Conservation (phyloP, 2,888 invertebrate genomes). For the Dioctria linearis region DNA sequence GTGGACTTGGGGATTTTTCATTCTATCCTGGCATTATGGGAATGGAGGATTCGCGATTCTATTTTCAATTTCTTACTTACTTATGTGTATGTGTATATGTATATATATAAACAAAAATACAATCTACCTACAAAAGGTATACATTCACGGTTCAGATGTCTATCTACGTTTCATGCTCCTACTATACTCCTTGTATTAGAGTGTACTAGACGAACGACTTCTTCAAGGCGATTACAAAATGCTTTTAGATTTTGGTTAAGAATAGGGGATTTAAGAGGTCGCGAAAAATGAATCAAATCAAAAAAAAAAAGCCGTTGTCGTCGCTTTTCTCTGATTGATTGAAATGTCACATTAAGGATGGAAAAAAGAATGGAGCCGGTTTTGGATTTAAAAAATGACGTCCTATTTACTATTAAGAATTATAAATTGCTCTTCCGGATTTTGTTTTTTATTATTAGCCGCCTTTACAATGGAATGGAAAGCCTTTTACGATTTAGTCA, state of each 20-base stretch:
- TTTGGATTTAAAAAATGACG: slow-evolving; percentile 58
- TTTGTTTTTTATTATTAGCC: neutral
- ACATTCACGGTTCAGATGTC: slow-evolving; percentile 18
- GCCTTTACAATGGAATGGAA: too few species aligned
- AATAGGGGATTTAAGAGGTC: neutral
- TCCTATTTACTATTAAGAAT: slow-evolving; percentile 59
- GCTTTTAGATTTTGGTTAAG: slow-evolving; percentile 32
- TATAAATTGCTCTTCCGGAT: slow-evolving; percentile 56
- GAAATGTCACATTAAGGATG: slow-evolving; percentile 58
- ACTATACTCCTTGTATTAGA: too few species aligned
- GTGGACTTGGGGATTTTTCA: slow-evolving; percentile 16
- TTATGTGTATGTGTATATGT: neutral
- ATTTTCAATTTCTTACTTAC: slow-evolving; percentile 34
- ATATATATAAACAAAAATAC: neutral
- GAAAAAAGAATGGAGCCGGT: slow-evolving; percentile 11
- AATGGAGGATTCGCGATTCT: slow-evolving; percentile 17
- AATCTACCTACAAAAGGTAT: neutral
- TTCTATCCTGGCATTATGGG: slow-evolving; percentile 6
- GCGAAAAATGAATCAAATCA: slow-evolving; percentile 1
- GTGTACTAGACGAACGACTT: slow-evolving; percentile 23
- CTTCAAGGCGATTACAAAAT: slow-evolving; percentile 55
- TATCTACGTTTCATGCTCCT: neutral
- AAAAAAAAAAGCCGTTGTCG: slow-evolving; percentile 6
- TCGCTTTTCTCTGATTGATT: slow-evolving; percentile 56
- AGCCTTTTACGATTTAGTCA: too few species aligned